A percentile compares a stretch with the other conserved stretches of the same genome.
Conservation (phyloP, 2,888 invertebrate species). For the Tolmerus cingulatus region DNA sequence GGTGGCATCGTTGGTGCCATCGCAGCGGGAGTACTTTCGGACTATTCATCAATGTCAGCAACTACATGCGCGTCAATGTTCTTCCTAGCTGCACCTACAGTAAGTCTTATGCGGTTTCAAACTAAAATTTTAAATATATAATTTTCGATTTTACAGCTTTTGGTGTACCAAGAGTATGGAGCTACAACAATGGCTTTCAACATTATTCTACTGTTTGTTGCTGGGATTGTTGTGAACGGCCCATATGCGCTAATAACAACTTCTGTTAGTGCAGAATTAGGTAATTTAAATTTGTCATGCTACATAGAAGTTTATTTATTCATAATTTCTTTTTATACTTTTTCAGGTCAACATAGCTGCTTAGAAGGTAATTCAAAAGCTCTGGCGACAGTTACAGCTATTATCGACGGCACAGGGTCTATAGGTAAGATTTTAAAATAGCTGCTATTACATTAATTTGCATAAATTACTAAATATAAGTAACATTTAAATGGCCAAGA, state of each 20-base stretch:
- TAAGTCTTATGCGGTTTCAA: constrained; percentile 57
- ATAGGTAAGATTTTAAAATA: constrained; percentile 53
- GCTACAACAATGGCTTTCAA: constrained; percentile 69
- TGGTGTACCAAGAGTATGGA: constrained; percentile 80
- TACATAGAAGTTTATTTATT: not conserved
- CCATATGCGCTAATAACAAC: constrained; percentile 97
- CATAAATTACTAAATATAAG: too few species aligned
- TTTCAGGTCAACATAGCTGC: constrained; percentile 79
- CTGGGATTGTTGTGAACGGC: constrained; percentile 90
- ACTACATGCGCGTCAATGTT: constrained; percentile 87
- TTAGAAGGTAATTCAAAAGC: constrained; percentile 87
- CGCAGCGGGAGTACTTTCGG: constrained; percentile 84
- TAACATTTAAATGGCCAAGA: too few species aligned
- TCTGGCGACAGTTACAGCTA: constrained; percentile 95
- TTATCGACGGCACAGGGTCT: constrained; percentile 93
- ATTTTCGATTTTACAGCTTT: constrained; percentile 69
- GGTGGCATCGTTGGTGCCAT: constrained; percentile 93
- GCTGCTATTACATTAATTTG: too few species aligned
- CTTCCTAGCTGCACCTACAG: constrained; percentile 80
- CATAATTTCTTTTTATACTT: not conserved
- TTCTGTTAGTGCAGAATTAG: constrained; percentile 93
- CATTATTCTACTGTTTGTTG: constrained; percentile 73
- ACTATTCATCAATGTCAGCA: constrained; percentile 84
- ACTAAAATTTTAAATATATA: not conserved
- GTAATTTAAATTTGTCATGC: constrained; percentile 24